A percentile compares a stretch with the other conserved stretches of the same genome.
Evolutionary conservation across 2,797 vertebrate species (phyloP).

Genomic region (Sebastes steindachneri): DNA sequence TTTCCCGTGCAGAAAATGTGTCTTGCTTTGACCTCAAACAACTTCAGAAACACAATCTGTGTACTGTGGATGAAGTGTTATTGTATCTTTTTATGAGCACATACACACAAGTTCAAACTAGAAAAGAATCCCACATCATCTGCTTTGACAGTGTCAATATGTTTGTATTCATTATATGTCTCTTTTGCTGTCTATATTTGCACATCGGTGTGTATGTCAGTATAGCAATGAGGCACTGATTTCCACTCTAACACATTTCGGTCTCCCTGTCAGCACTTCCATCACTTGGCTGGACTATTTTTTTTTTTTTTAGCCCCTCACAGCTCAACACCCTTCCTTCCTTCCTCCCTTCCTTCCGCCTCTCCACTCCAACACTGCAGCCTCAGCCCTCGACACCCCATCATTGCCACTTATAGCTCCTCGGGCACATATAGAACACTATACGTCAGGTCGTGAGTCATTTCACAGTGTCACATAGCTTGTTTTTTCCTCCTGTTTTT

Average conservation of each 20-base stretch:
- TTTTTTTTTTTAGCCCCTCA: constrained; percentile 4
- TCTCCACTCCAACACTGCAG: constrained; percentile 22
- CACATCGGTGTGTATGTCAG: not conserved
- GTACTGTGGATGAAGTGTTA: too few species aligned
- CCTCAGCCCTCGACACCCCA: constrained; percentile 33
- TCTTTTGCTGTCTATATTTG: not conserved
- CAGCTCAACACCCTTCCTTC: constrained; percentile 25
- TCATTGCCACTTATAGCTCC: constrained; percentile 42
- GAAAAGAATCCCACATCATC: not conserved
- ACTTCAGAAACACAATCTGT: not conserved
- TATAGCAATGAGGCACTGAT: not conserved
- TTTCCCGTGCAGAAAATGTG: not conserved
- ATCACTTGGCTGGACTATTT: constrained; percentile 10
- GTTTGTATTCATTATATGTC: not conserved
- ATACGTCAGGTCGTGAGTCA: constrained; percentile 46
- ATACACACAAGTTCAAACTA: not conserved
- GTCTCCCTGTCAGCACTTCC: constrained; percentile 37
- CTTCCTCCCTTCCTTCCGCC: not conserved
- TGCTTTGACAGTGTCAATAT: not conserved
- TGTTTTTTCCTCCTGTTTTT: not conserved
- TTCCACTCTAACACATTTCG: constrained; percentile 30
- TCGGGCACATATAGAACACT: constrained; percentile 35
- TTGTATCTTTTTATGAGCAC: not conserved
- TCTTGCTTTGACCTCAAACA: constrained; percentile 3
- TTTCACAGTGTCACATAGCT: constrained; percentile 31